phyloP scores from a whole-genome alignment of 2,888 invertebrate species.

The Melieria omissa region DNA sequence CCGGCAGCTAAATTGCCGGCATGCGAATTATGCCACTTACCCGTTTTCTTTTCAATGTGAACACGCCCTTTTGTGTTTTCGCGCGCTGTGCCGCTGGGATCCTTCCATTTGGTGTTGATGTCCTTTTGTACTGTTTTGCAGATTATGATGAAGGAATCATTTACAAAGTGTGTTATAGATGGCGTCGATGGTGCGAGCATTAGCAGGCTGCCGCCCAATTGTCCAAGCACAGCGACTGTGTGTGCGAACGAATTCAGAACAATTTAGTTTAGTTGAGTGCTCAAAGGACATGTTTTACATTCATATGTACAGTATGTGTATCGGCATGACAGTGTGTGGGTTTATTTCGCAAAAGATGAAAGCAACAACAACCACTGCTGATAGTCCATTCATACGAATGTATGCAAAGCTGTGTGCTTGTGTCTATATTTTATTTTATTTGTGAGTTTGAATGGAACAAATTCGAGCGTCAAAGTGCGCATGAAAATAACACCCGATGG shows the following conservation, averaged over 20 bases:
- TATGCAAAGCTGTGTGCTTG: too few species aligned
- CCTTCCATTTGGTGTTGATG: slow-evolving; percentile 63
- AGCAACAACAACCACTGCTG: too few species aligned
- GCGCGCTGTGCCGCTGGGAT: slow-evolving; percentile 60
- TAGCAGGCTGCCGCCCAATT: slow-evolving; percentile 50
- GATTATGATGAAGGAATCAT: slow-evolving; percentile 67
- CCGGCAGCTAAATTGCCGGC: neutral
- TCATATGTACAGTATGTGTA: neutral
- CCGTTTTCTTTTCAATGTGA: slow-evolving; percentile 65
- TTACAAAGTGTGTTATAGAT: slow-evolving; percentile 64
- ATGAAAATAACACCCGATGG: too few species aligned
- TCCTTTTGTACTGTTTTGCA: slow-evolving; percentile 62
- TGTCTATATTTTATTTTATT: too few species aligned
- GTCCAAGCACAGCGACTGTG: slow-evolving; percentile 49
- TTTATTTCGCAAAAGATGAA: too few species aligned
- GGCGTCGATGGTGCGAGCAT: slow-evolving; percentile 56
- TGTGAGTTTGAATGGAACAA: too few species aligned
- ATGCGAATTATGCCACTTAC: slow-evolving; percentile 48
- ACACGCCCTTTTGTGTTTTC: slow-evolving; percentile 66
- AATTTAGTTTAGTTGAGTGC: neutral
- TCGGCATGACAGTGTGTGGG: neutral
- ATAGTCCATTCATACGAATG: too few species aligned
- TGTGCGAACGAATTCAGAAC: neutral
- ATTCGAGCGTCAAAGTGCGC: too few species aligned
- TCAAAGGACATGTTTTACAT: slow-evolving; percentile 1